Percentiles rank a stretch among this genome's conserved stretches.
Evolutionary conservation across 2,797 vertebrate species (phyloP).

Genomic region (Cygnus olor): DNA sequence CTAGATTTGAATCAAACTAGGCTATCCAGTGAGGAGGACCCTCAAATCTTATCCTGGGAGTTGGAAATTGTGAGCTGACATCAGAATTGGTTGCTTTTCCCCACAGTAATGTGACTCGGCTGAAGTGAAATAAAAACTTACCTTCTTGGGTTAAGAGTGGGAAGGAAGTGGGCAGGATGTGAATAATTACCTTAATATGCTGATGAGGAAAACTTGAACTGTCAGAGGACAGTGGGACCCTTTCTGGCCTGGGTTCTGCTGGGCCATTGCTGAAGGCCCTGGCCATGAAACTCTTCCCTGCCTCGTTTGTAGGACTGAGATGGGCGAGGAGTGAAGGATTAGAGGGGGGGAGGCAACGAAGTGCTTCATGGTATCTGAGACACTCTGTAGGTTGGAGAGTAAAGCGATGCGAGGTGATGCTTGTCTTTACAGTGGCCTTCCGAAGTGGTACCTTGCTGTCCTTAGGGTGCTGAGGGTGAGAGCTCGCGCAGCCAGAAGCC

Average conservation of each 20-base stretch:
- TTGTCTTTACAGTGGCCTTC: background rate
- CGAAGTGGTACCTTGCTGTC: background rate
- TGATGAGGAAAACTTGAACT: background rate
- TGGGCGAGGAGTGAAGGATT: background rate
- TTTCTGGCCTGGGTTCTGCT: background rate
- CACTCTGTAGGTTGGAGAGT: rapidly evolving
- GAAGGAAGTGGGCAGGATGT: background rate
- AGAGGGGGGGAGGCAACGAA: background rate
- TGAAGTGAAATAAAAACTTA: background rate
- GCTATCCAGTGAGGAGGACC: background rate
- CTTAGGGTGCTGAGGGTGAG: background rate
- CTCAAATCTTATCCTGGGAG: background rate
- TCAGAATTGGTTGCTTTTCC: background rate
- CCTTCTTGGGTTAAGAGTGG: background rate
- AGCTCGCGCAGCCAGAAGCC: background rate
- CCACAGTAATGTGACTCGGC: background rate
- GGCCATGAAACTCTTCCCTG: background rate
- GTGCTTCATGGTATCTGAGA: background rate
- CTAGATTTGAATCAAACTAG: background rate
- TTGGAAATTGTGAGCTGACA: background rate
- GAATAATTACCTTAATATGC: background rate
- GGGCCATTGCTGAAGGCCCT: background rate
- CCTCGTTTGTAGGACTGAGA: background rate
- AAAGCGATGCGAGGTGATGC: background rate
- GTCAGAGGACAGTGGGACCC: background rate